These are phyloP conservation scores for Platichthys flesus DNA, from an alignment of 2,113 vertebrate species.

Conservation along the genomic window DNA sequence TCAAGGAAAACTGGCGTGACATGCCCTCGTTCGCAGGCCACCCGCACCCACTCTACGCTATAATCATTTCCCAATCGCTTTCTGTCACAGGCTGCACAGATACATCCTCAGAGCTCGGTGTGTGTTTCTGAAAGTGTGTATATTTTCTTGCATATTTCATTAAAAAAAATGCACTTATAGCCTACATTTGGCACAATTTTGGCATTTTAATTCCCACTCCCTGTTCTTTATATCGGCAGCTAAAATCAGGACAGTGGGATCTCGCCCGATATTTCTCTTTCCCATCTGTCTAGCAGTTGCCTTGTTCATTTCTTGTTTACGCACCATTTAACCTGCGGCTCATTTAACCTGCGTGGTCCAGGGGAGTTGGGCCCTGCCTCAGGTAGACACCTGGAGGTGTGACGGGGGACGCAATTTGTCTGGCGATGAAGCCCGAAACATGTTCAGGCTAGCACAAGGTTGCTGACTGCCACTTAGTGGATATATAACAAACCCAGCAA, in stretches of 20 bases:
- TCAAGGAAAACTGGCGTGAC: conserved; percentile 44
- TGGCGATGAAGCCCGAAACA: conserved; percentile 27
- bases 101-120: neutral
- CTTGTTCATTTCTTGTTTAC: conserved; percentile 24
- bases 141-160: neutral
- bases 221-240: neutral
- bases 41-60: conserved; percentile 35
- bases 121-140: neutral
- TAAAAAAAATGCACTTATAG: neutral
- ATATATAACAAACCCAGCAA: conserved; percentile 40
- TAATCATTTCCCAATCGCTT: conserved; percentile 40
- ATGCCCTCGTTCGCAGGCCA: conserved; percentile 22
- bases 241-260: conserved; percentile 40
- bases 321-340: conserved; percentile 47
- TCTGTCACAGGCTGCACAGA: conserved; percentile 32
- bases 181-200: neutral
- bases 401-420: conserved; percentile 23
- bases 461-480: conserved; percentile 19
- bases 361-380: conserved; percentile 21
- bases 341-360: conserved; percentile 50
- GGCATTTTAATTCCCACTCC: conserved; percentile 11
- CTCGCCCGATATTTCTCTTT: conserved; percentile 22
- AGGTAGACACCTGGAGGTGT: conserved; percentile 25
- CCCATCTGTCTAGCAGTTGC: conserved; percentile 5
- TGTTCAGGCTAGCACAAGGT: conserved; percentile 34